Base-by-base conservation (phyloP, 2,797 vertebrate species). In the Botia almorhae region DNA sequence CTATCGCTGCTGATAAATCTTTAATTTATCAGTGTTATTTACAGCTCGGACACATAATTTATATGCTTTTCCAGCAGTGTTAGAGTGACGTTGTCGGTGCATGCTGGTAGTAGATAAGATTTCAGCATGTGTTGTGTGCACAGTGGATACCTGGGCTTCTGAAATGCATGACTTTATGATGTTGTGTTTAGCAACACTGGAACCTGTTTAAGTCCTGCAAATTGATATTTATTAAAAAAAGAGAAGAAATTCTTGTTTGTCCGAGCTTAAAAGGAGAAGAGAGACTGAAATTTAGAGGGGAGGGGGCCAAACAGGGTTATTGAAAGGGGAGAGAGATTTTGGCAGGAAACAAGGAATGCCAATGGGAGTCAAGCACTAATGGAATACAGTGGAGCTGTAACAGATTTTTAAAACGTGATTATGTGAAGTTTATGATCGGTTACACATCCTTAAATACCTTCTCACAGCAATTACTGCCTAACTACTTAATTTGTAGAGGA, bases 231-330 rank as follows among this genome's bases (percentile, higher is more conserved):
- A 86, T 83, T 92, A 43, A 76, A 78, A 1, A 56, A 69, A 84
- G 77, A 83, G 88, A 76, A 71, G 89, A 89, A 92, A 89, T 87
- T 86, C 87, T 81, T 87, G 85, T 90, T 92, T 92, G 91, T 93
- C 83, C 88, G 87, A 70, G 82, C 11, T 75, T 88, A 87, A 92
- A 90, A 90, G 8, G 86, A 85, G 71, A 83, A 75, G 79, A 76
- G 63, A 50, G 79, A 85, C 85, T 87, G 73, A 74, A 80, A 85
- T 74, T 55, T 53, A 17, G 26, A 19, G 43, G 21, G 67, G 76
- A 80, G 72, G 73, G 29, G 29, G 51, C 21, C 12, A 55, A 64
- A 84, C 5, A n/a, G 7, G 29, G 33, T 64, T 8, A 17, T 63
- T 86, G 82, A 7, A 19, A 23, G 29, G 26, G 60, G 17, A 69